phyloP scores from a whole-genome alignment of 2,113 vertebrate species.

The Boulengeromyrus knoepffleri region DNA sequence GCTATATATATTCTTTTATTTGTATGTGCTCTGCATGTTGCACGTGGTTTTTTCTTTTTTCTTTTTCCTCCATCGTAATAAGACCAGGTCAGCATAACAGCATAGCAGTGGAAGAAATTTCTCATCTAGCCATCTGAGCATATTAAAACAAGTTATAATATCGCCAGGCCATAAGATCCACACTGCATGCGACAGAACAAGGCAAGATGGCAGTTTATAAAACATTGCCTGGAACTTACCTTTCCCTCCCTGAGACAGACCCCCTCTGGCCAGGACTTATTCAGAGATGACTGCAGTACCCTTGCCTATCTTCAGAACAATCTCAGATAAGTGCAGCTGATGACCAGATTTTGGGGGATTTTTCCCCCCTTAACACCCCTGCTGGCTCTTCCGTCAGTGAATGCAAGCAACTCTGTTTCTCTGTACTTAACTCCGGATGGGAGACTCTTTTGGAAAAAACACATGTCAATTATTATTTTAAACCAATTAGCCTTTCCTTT shows the following conservation, averaged over 20 bases:
- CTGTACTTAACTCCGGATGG: background rate
- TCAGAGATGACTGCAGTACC: background rate
- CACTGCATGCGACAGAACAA: background rate
- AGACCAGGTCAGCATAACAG: background rate
- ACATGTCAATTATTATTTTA: background rate
- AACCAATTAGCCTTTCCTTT: background rate
- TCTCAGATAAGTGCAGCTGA: slow-evolving; percentile 1
- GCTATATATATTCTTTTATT: background rate
- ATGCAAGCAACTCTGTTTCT: background rate
- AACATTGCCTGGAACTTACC: background rate
- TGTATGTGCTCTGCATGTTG: background rate
- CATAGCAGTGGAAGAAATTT: background rate
- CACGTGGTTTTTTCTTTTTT: background rate
- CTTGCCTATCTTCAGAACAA: background rate
- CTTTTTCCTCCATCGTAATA: background rate
- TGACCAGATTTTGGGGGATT: background rate
- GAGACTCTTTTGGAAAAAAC: background rate
- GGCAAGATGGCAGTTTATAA: background rate
- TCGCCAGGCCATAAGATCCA: background rate
- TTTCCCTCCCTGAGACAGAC: background rate
- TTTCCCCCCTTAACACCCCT: background rate
- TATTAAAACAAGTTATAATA: slow-evolving; percentile 6
- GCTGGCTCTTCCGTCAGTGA: background rate
- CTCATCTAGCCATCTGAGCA: background rate
- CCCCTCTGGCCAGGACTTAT: background rate